Evolutionary conservation across 1,140 invertebrate genomes (phyloP).

Genomic region (Scaptomyza montana): DNA sequence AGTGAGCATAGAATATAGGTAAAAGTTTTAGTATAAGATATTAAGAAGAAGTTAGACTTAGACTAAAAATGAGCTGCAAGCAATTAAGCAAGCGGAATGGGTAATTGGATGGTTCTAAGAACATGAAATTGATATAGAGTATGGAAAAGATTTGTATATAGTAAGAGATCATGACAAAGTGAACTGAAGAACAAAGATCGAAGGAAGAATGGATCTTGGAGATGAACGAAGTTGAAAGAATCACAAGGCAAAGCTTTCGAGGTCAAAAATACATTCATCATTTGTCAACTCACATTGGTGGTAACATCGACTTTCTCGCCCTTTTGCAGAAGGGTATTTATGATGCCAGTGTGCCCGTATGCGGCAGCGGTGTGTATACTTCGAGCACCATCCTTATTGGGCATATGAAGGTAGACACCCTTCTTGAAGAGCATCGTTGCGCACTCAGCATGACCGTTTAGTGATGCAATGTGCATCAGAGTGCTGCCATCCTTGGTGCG

Average conservation of each 20-base stretch:
- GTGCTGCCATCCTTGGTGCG: slow-evolving; percentile 98
- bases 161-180: too few relatives aligned
- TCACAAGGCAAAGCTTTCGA: not conserved
- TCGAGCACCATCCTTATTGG: slow-evolving; percentile 97
- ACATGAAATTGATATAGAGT: not conserved
- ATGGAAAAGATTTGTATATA: too few relatives aligned
- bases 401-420: slow-evolving; percentile 99
- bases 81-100: not conserved
- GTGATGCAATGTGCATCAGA: slow-evolving; percentile 98
- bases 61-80: not conserved
- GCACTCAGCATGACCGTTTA: slow-evolving; percentile 98
- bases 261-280: not conserved
- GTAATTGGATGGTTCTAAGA: not conserved
- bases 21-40: not conserved
- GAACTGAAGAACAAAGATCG: not conserved
- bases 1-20: not conserved
- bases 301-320: slow-evolving; percentile 97
- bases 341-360: slow-evolving; percentile 98
- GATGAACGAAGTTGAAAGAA: not conserved
- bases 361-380: slow-evolving; percentile 96
- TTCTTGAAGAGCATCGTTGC: slow-evolving; percentile 99
- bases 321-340: slow-evolving; percentile 96
- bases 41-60: not conserved
- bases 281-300: slow-evolving; percentile 90
- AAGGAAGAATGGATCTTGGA: not conserved